Evolutionary conservation across 2,797 vertebrate species (phyloP).

Genomic region (Phataginus tetradactyla): DNA sequence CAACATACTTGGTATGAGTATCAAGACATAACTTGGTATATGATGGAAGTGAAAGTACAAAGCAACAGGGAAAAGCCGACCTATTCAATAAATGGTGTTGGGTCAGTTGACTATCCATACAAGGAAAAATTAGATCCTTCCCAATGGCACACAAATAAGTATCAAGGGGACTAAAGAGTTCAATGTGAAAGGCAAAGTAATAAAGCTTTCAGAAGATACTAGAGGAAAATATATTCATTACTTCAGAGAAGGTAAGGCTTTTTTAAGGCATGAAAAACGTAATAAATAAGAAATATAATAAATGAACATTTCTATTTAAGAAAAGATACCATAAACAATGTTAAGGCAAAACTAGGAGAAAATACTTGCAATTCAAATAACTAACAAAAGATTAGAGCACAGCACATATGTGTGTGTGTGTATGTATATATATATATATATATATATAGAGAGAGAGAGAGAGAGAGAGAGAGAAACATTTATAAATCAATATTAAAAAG

Average conservation of each 20-base stretch:
- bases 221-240: background rate
- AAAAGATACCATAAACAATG: constrained; percentile 14
- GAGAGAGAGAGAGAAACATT: background rate
- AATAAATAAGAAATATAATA: background rate
- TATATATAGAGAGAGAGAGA: no score
- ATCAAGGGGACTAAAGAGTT: background rate
- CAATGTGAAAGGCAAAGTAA: constrained; percentile 3
- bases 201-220: constrained; percentile 6
- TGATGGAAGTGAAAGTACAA: background rate
- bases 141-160: background rate
- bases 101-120: background rate
- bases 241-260: background rate
- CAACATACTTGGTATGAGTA: background rate
- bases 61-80: background rate
- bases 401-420: background rate
- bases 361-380: constrained; percentile 51
- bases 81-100: background rate
- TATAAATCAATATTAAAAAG: constrained; percentile 40
- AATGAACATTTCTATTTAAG: constrained; percentile 1
- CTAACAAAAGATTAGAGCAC: background rate
- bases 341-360: constrained; percentile 16
- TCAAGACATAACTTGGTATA: background rate
- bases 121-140: background rate
- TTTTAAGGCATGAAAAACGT: constrained; percentile 23
- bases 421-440: no score